phyloP scores from a whole-genome alignment of 1,140 invertebrate genomes.

The Drosophila navojoa region DNA sequence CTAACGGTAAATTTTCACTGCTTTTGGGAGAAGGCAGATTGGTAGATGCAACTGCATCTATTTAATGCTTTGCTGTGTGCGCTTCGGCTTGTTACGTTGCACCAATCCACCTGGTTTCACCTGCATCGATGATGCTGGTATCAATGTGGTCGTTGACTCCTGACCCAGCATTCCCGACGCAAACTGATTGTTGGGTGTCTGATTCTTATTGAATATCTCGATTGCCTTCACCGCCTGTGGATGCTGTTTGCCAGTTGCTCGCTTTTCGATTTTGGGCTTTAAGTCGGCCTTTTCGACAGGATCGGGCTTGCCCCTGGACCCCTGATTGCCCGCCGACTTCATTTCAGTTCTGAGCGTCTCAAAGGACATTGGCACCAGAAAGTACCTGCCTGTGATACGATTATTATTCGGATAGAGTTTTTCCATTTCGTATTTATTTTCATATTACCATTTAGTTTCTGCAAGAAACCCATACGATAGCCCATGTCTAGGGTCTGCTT shows the following conservation, averaged over 20 bases:
- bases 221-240: neutral
- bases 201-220: neutral
- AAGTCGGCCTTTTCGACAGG: neutral
- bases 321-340: neutral
- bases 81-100: conserved; percentile 25
- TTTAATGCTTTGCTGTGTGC: conserved; percentile 9
- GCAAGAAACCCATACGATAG: conserved; percentile 51
- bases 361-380: conserved; percentile 51
- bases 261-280: conserved; percentile 32
- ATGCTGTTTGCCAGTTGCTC: neutral
- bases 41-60: neutral
- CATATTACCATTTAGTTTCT: conserved; percentile 54
- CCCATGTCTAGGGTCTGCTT: conserved; percentile 64
- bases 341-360: conserved; percentile 39
- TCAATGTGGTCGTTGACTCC: conserved; percentile 31
- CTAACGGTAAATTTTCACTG: conserved; percentile 38
- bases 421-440: neutral
- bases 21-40: neutral
- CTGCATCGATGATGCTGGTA: neutral
- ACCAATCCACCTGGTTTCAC: neutral
- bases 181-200: neutral
- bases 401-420: too few species aligned
- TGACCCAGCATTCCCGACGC: neutral
- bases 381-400: conserved; percentile 45
- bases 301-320: neutral